Base-by-base conservation (phyloP, 2,888 invertebrate genomes). In the Platerodrilus igneus region DNA sequence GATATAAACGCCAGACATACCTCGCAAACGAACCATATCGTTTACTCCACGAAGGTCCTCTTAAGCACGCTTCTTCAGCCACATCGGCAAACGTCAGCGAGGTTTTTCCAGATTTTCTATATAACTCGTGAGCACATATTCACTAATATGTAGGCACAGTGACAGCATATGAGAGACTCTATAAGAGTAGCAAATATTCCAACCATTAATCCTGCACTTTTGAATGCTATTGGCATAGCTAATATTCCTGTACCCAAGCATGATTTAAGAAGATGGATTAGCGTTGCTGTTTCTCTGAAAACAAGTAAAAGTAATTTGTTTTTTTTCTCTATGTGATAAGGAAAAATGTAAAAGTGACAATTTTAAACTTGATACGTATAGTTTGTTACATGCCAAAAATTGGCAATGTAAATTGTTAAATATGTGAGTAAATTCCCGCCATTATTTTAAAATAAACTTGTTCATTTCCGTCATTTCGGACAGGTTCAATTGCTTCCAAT, bases 211-310 rank as follows among this genome's bases (percentile, higher is more conserved):
- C 97, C 97, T 4, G 92, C 81, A 63, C 83, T 79, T 66, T 81
- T 83, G 65, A 96, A 91, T 7, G 95, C 96, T 39, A 80, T 76
- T 0, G 96, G 96, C 88, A 97, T 91, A 1, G 95, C 79, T 50
- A 97, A 75, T 60, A 97, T 93, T 27, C 97, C 97, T 5, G 95
- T 95, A 15, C 97, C 97, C 39, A 97, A 77, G 19, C 94, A 93
- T 4, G 94, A 95, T 69, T 96, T 97, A 56, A 96, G 73, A 49
- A 97, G 76, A 75, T 96, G 94, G 53, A 92, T 91, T 53, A 95
- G 73, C 0, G 93, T 92, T 65, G 91, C 90, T 70, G 80, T 79
- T 70, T 92, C 88, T 48, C 93, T 94, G 69, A n/a, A 73, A 68
- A 49, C 45, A 50, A 50, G 49, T 43, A 61, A 52, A 26, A 42